These are phyloP conservation scores for Acanthosepion pharaonis DNA, from an alignment of 2,888 invertebrate species.

Conservation along the genomic window DNA sequence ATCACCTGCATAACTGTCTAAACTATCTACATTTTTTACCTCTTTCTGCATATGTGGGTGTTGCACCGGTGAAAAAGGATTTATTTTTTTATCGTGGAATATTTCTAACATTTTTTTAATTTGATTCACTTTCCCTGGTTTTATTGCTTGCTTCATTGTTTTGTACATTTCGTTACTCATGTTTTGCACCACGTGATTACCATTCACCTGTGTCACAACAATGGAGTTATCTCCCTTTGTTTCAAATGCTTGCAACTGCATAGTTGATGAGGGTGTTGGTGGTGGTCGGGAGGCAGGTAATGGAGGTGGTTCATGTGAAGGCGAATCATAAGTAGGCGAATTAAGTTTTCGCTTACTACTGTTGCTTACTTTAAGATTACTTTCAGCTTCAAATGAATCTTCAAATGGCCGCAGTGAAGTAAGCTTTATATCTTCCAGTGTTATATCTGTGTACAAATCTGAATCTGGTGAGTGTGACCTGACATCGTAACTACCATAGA, in stretches of 20 bases:
- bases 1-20: not conserved
- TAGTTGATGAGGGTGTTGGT: not conserved
- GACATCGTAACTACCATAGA: not conserved
- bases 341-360: not conserved
- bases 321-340: not conserved
- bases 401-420: not conserved
- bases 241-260: not conserved
- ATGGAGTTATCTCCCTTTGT: not conserved
- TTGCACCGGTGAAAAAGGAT: not conserved
- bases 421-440: not conserved
- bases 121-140: slow-evolving; percentile 23
- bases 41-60: not conserved
- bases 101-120: slow-evolving; percentile 10
- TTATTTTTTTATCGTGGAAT: not conserved
- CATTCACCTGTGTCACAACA: not conserved
- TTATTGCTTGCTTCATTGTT: slow-evolving; percentile 42
- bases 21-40: not conserved
- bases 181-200: slow-evolving; percentile 13
- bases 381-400: not conserved
- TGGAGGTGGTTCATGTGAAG: not conserved
- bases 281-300: not conserved
- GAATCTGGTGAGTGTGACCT: not conserved
- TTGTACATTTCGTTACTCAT: slow-evolving; percentile 43
- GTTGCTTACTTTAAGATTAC: not conserved
- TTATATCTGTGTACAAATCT: not conserved